Percentiles rank a stretch among this genome's conserved stretches.
These are phyloP conservation scores for Myotis lucifugus DNA, from an alignment of 2,113 vertebrate species.

Conservation along the genomic window DNA sequence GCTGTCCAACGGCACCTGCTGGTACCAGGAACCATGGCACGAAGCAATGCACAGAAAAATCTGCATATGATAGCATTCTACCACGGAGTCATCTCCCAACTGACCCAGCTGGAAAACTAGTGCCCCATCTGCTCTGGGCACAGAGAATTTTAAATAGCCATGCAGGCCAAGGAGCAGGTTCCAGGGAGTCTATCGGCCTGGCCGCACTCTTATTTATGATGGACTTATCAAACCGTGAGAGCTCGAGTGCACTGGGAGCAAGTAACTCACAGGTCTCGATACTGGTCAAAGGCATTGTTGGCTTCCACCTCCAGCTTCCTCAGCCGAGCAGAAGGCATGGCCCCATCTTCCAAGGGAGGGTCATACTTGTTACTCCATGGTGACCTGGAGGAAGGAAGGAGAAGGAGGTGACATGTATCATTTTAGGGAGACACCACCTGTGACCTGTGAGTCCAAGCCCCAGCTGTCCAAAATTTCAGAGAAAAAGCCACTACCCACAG, in stretches of 20 bases:
- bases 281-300: constrained; percentile 99
- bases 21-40: fast-evolving
- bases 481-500: background rate
- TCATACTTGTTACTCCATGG: constrained; percentile 99
- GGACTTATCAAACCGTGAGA: fast-evolving
- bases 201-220: background rate
- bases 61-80: fast-evolving
- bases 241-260: fast-evolving
- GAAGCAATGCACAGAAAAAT: fast-evolving
- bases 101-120: fast-evolving
- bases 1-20: background rate
- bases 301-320: constrained; percentile 99
- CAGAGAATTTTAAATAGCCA: background rate
- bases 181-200: background rate
- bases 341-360: constrained; percentile 97
- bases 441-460: background rate
- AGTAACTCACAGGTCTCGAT: constrained; percentile 95
- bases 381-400: constrained; percentile 86
- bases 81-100: fast-evolving
- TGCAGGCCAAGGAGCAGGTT: background rate
- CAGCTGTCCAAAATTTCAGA: background rate
- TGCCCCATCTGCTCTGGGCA: fast-evolving
- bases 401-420: background rate
- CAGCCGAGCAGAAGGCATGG: constrained; percentile 97
- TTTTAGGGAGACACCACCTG: fast-evolving